Percentiles rank a stretch among this genome's conserved stretches.
Conservation (phyloP, 2,888 invertebrate species). For the Leucoma salicis region DNA sequence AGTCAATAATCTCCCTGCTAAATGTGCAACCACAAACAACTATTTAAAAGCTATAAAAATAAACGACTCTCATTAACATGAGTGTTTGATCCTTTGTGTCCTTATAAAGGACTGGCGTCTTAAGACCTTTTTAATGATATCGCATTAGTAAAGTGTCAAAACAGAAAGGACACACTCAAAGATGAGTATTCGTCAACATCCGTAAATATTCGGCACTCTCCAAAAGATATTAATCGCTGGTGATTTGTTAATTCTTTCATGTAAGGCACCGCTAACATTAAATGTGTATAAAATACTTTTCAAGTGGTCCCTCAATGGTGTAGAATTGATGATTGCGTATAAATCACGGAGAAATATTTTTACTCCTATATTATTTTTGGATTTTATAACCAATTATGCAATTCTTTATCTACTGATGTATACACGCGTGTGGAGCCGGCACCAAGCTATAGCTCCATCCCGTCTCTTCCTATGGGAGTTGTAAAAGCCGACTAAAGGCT, state of each 20-base stretch:
- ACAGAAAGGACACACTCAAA: slow-evolving; percentile 72
- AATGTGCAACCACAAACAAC: slow-evolving; percentile 67
- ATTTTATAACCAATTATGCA: no score
- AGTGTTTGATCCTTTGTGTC: slow-evolving; percentile 60
- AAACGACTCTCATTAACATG: slow-evolving; percentile 74
- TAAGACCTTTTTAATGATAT: slow-evolving; percentile 66
- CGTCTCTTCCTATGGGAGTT: no score
- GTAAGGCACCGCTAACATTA: slow-evolving; percentile 56
- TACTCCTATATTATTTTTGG: slow-evolving; percentile 16
- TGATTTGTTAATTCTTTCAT: slow-evolving; percentile 74
- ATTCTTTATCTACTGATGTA: no score
- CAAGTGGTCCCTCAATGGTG: slow-evolving; percentile 52
- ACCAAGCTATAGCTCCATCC: no score
- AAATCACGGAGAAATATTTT: slow-evolving; percentile 32
- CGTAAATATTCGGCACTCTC: slow-evolving; percentile 25
- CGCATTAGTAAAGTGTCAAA: slow-evolving; percentile 81
- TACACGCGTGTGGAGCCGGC: no score
- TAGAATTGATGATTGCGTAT: slow-evolving; percentile 42
- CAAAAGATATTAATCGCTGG: slow-evolving; percentile 66
- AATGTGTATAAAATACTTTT: slow-evolving; percentile 52
- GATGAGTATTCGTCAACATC: slow-evolving; percentile 55
- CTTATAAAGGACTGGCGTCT: slow-evolving; percentile 54
- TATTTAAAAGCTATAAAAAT: slow-evolving; percentile 77
- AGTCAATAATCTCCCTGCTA: slow-evolving; percentile 60
- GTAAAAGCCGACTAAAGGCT: no score